phyloP scores from a whole-genome alignment of 2,797 vertebrate genomes.

The Crenichthys baileyi region DNA sequence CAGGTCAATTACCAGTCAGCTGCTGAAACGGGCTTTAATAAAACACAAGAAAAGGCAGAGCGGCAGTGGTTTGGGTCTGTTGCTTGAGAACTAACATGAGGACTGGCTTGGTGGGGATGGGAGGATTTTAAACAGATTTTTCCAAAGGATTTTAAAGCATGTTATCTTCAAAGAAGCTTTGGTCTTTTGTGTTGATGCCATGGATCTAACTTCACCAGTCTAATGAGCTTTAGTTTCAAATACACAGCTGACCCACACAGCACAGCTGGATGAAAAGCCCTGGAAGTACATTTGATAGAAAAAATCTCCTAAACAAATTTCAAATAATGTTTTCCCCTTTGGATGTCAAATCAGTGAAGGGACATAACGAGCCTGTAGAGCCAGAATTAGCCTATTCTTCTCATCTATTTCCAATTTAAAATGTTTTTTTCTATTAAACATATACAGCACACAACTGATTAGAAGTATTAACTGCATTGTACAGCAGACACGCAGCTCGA shows the following conservation, averaged over 20 bases:
- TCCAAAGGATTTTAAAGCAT: slow-evolving; percentile 15
- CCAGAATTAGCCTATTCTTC: not conserved
- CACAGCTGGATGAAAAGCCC: slow-evolving; percentile 3
- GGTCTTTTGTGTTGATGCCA: slow-evolving; percentile 20
- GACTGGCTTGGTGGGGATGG: slow-evolving; percentile 28
- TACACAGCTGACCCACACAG: slow-evolving; percentile 20
- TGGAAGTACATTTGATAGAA: slow-evolving; percentile 6
- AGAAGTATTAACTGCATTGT: not conserved
- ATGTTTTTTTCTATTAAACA: not conserved
- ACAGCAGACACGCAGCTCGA: not conserved
- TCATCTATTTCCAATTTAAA: not conserved
- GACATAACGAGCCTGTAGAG: not conserved
- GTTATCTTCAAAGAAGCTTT: slow-evolving; percentile 19
- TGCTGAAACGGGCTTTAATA: slow-evolving; percentile 36
- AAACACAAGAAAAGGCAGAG: slow-evolving; percentile 41
- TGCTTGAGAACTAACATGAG: slow-evolving; percentile 73
- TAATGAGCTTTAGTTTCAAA: slow-evolving; percentile 22
- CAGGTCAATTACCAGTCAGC: slow-evolving; percentile 47
- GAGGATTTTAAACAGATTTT: slow-evolving; percentile 2
- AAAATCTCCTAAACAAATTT: not conserved
- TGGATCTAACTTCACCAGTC: slow-evolving; percentile 13
- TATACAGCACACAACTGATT: slow-evolving; percentile 1
- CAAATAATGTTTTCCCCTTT: not conserved
- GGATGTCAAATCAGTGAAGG: slow-evolving; percentile 11
- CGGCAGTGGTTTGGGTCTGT: slow-evolving; percentile 68